phyloP scores from a whole-genome alignment of 2,888 invertebrate species.

The Cylloceria caligata region DNA sequence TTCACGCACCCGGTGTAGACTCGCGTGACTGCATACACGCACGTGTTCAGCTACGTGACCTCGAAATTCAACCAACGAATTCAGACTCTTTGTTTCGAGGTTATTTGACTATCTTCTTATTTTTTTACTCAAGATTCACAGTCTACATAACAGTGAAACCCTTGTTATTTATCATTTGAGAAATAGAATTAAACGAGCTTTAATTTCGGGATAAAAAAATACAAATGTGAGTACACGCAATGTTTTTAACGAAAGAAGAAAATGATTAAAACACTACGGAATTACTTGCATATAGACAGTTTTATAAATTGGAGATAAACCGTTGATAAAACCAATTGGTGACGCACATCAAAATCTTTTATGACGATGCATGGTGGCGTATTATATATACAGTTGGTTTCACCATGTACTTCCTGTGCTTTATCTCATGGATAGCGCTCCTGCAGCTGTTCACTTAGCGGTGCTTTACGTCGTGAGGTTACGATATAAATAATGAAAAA shows the following conservation, averaged over 20 bases:
- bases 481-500: too few species aligned
- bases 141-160: not conserved
- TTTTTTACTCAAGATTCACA: not conserved
- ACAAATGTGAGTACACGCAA: too few species aligned
- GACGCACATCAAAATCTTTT: not conserved
- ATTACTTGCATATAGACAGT: too few species aligned
- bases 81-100: conserved; percentile 49
- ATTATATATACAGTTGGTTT: not conserved
- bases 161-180: not conserved
- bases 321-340: too few species aligned
- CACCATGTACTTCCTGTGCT: not conserved
- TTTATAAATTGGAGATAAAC: too few species aligned
- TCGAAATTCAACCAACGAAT: conserved; percentile 38
- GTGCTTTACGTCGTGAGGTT: not conserved
- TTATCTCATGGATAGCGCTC: conserved; percentile 3
- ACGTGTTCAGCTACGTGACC: conserved; percentile 51
- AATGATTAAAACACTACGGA: too few species aligned
- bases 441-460: conserved; percentile 10
- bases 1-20: conserved; percentile 52
- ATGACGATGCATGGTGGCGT: not conserved
- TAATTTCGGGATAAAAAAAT: too few species aligned
- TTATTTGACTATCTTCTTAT: not conserved
- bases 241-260: too few species aligned
- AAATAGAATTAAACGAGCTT: not conserved
- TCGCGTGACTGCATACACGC: conserved; percentile 49